Evolutionary conservation across 2,888 invertebrate species (phyloP).

Genomic region (Crocallis elinguaria): DNA sequence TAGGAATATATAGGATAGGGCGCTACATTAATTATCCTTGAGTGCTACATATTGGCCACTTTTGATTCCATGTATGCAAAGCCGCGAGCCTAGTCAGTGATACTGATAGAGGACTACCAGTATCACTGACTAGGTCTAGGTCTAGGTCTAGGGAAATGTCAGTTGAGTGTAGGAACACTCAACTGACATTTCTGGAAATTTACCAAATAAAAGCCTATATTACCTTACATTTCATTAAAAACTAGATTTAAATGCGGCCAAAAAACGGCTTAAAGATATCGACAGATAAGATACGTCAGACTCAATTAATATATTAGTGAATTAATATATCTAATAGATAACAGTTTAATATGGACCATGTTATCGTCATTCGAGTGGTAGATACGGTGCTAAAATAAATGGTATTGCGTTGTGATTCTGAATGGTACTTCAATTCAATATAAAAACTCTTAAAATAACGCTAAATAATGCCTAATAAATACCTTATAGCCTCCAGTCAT

Average conservation of each 20-base stretch:
- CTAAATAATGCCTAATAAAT: no score
- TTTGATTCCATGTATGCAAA: not conserved
- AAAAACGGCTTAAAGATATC: conserved; percentile 27
- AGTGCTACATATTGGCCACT: no score
- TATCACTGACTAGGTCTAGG: no score
- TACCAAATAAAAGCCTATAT: not conserved
- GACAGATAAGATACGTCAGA: conserved; percentile 59
- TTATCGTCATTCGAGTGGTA: conserved; percentile 51
- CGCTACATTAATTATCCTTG: no score
- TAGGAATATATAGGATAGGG: no score
- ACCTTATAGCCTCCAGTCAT: no score
- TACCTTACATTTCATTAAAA: conserved; percentile 19
- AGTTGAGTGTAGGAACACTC: not conserved
- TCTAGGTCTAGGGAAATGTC: no score
- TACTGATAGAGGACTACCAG: no score
- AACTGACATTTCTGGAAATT: conserved; percentile 5
- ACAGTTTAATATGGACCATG: conserved; percentile 60
- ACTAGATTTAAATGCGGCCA: conserved; percentile 17
- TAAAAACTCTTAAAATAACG: no score
- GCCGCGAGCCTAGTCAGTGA: no score
- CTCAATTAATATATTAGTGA: conserved; percentile 70
- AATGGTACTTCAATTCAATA: not conserved
- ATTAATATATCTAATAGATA: conserved; percentile 66
- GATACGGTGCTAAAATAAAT: conserved; percentile 21
- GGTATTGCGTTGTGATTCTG: conserved; percentile 11